Base-by-base conservation (phyloP, 2,888 invertebrate genomes). In the Auanema freiburgensis region DNA sequence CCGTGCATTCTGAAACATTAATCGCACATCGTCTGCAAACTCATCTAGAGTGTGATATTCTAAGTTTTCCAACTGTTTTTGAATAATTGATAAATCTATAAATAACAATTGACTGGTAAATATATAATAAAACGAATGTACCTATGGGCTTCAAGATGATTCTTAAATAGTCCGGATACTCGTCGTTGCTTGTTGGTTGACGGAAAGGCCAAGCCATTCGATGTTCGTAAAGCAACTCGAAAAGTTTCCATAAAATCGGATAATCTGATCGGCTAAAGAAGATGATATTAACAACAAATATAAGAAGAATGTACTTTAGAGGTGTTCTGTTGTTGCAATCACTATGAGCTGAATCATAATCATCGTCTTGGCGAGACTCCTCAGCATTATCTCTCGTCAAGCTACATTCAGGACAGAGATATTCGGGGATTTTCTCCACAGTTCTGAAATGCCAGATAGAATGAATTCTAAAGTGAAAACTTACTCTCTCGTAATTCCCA, bases 1-100 rank as follows among this genome's bases (percentile, higher is more conserved):
- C 51, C 68, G 67, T 11, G 97, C 97, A 87, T 98, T 98, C 87
- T 97, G 95, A 86, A 97, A 96, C 84, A 98, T 93, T 87, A 93
- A 93, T 70, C 93, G 94, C n/a, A 96, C 92, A 85, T 97, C 97
- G 84, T 92, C 92, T 83, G 95, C 92, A 86, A 96, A 95, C 84
- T 97, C 94, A 59, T 80, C 77, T 40, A 86, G 71, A 41, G 74
- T 74, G 23, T 70, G 67, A 70, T 86, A 86, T 33, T 80, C 74
- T 41, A 79, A 71, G 10, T 69, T 63, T 24, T 79, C 73, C 46
- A 86, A 65, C 57, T 84, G 83, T 16, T 74, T 21, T 11, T 65
- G 53, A 78, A 97, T 91, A 79, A 91, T 92, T 85, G 92, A 91
- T 77, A 97, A 88, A 89, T 97, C 96, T 96, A 87, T 23, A 87